These are phyloP conservation scores for Bufotes viridis DNA, from an alignment of 2,797 vertebrate species.

Conservation along the genomic window DNA sequence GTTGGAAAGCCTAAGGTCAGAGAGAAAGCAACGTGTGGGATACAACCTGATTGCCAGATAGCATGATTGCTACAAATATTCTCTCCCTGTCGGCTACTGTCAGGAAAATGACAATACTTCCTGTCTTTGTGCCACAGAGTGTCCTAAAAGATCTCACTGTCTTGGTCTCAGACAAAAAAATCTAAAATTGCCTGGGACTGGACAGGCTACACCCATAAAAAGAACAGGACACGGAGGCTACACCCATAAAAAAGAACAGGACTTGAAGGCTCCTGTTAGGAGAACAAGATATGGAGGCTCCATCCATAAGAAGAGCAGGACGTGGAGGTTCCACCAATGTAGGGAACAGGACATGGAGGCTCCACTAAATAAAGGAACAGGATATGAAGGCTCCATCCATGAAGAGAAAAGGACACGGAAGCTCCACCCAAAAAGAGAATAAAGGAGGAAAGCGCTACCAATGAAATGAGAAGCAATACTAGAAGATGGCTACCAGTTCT, in stretches of 20 bases:
- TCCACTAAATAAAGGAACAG: not conserved
- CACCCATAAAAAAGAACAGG: not conserved
- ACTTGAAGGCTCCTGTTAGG: no score
- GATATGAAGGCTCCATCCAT: no score
- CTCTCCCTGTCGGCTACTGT: not conserved
- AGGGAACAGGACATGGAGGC: not conserved
- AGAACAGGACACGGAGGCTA: not conserved
- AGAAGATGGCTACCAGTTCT: not conserved
- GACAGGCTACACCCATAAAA: not conserved
- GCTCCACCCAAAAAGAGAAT: no score
- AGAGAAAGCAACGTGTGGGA: not conserved
- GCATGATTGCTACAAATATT: not conserved
- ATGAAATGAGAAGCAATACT: not conserved
- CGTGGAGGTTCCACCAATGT: no score
- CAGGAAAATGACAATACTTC: not conserved
- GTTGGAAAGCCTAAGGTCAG: not conserved
- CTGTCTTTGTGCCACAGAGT: not conserved
- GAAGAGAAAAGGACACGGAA: no score
- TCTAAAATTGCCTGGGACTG: not conserved
- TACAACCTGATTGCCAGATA: not conserved
- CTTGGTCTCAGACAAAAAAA: not conserved
- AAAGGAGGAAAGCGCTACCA: not conserved
- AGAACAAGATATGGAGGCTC: not conserved
- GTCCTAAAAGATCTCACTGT: no score
- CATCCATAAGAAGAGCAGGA: not conserved